Base-by-base conservation (phyloP, 2,888 invertebrate species). In the Torymus auratus region DNA sequence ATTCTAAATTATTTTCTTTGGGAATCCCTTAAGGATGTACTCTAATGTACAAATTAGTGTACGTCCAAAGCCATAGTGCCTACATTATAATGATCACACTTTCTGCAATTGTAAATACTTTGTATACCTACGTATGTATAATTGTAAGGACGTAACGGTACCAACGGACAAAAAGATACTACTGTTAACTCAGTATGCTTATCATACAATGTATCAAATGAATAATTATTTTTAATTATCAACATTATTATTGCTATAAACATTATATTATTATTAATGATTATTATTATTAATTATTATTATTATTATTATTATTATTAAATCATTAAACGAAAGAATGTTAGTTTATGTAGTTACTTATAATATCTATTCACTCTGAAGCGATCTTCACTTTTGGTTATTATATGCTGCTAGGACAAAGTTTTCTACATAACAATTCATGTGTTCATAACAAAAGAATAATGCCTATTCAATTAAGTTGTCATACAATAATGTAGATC, bases 61-160 rank as follows among this genome's bases (percentile, higher is more conserved):
- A 90, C 88, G 89, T 90, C 90, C 90, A 87, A 90, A 90, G 91
- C 91, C 91, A 91, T 91, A 91, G 91, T 91, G 91, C 91, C 91
- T 91, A 90, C 88, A 90, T 88, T 87, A 88, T 89, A 88, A 88
- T 86, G 87, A 89, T 88, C 89, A 88, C 87, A 88, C 84, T 86
- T 86, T 88, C 87, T 88, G 88, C 88, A 89, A 89, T 87, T 91
- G 90, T 91, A 90, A 90, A 91, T 91, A 91, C 83, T 89, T 89
- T 87, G 88, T 87, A 87, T 87, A 87, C 85, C 83, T 85, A 84
- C 84, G 83, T 84, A 84, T 83, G 83, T 84, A 82, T 83, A 84
- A 84, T 85, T 84, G 82, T 86, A 86, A 86, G 85, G 81, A 84
- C 83, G 83, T 85, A 85, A 86, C 82, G 83, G 85, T 83, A 85